Evolutionary conservation across 37 sponge, comb jelly and placozoan genomes (phyloP).

Genomic region (Cliona cf. orientalis): DNA sequence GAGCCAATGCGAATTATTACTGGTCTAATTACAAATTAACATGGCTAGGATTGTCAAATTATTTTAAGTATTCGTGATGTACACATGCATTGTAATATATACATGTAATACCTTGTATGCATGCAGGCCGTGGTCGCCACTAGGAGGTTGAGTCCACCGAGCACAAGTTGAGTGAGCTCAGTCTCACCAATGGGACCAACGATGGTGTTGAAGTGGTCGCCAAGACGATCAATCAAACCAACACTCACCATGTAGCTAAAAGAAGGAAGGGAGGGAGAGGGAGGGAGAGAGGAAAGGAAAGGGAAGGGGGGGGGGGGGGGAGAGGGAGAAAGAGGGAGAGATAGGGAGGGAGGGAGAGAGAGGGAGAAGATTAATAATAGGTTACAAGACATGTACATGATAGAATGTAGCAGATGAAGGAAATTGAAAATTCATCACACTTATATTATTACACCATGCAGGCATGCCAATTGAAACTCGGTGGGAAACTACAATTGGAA

Average conservation of each 20-base stretch:
- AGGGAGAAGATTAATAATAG: neutral
- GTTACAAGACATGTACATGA: too few relatives aligned
- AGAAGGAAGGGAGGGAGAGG: conserved; percentile 19
- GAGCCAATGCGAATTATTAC: too few relatives aligned
- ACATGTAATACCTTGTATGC: conserved; percentile 46
- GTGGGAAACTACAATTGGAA: too few relatives aligned
- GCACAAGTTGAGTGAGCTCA: conserved; percentile 38
- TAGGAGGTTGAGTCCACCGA: conserved; percentile 61
- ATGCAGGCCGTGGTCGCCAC: conserved; percentile 60
- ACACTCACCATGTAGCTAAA: conserved; percentile 79
- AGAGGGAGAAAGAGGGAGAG: neutral
- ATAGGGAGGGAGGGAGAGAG: conserved; percentile 5
- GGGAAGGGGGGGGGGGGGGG: neutral
- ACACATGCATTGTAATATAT: neutral
- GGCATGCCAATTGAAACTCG: too few relatives aligned
- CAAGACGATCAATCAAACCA: conserved; percentile 60
- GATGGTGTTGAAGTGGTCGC: conserved; percentile 47
- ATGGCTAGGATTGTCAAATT: too few relatives aligned
- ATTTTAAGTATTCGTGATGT: too few relatives aligned
- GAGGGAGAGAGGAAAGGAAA: conserved; percentile 12
- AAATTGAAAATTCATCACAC: too few relatives aligned
- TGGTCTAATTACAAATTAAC: too few relatives aligned
- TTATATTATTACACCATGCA: too few relatives aligned
- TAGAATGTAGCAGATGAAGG: too few relatives aligned
- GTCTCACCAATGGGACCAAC: conserved; percentile 60